Base-by-base conservation (phyloP, 92 coral and sea anemone genomes). In the Siderastrea siderea region DNA sequence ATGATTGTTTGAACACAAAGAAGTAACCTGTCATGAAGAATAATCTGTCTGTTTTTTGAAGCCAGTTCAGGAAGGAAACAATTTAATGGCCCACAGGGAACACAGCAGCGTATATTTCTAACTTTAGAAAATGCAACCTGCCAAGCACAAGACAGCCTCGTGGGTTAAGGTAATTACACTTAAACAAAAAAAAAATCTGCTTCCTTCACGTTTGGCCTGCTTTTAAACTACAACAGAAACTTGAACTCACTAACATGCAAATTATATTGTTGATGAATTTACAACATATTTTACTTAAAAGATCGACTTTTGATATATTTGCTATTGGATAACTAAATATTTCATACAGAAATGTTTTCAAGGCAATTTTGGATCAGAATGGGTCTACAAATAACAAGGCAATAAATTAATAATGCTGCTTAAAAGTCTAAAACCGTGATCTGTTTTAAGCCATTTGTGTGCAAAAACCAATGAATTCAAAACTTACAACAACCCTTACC, bases 161-260 rank as follows among this genome's bases (percentile, higher is more conserved):
- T 61, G 81, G 54, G 38, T 7, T 6, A 49, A 74, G 87, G 87
- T 84, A 84, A 74, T 47, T 60, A 73, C 43, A 43, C 38, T 47
- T 59, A 46, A 43, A 46, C 59, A 83, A 68, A 72, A 73, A 62
- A 6, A 38, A 26, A 26, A 50, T 73, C 7, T 10, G 7, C 8
- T 71, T n/a, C 51, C 13, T 16, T 8, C 6, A 82, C 13, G 79
- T 19, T 59, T 77, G n/a, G 13, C 50, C 47, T 53, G 16, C 64
- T 44, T 57, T 26, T 2, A 44, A 0, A 15, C 11, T 49, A 11
- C 50, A 46, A 46, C 50, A 12, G 5, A 68, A 5, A 68, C 9
- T 9, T 8, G 73, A 7, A 65, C 1, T 65, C 47, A 7, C 5
- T 1, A 17, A 65, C 2, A 5, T 45, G 14, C 47, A 68, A 68